A percentile compares a stretch with the other conserved stretches of the same genome.
These are phyloP conservation scores for Noctua pronuba DNA, from an alignment of 2,888 invertebrate genomes.

Conservation along the genomic window DNA sequence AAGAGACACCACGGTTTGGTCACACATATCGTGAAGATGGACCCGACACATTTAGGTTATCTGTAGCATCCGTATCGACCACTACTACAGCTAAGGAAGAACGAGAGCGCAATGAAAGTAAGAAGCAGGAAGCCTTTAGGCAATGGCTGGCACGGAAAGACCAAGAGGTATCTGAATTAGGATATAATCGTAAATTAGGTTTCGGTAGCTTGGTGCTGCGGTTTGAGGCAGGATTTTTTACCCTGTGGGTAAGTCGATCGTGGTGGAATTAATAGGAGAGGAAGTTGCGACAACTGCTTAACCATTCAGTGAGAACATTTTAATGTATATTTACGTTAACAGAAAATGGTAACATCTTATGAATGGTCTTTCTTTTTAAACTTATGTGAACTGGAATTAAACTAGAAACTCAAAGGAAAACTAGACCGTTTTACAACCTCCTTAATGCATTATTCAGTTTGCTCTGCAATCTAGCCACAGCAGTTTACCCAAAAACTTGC, in stretches of 20 bases:
- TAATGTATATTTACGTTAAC: neutral
- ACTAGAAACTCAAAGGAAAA: neutral
- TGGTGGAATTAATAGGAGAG: constrained; percentile 8
- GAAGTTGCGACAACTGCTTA: neutral
- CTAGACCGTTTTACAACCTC: neutral
- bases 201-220: neutral
- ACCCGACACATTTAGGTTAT: constrained; percentile 85
- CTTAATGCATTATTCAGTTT: neutral
- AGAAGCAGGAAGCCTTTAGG: constrained; percentile 83
- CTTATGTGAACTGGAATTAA: neutral
- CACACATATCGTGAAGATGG: constrained; percentile 84
- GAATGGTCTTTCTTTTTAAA: neutral
- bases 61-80: constrained; percentile 85
- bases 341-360: neutral
- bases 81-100: constrained; percentile 87
- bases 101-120: constrained; percentile 83
- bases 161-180: constrained; percentile 78
- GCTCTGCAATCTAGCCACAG: neutral
- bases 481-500: neutral
- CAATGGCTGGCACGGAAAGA: constrained; percentile 86
- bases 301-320: constrained; percentile 1
- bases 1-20: constrained; percentile 80
- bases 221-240: neutral
- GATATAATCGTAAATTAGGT: neutral
- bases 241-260: neutral